Base-by-base conservation (phyloP, 2,113 vertebrate species). In the Salvelinus namaycush region DNA sequence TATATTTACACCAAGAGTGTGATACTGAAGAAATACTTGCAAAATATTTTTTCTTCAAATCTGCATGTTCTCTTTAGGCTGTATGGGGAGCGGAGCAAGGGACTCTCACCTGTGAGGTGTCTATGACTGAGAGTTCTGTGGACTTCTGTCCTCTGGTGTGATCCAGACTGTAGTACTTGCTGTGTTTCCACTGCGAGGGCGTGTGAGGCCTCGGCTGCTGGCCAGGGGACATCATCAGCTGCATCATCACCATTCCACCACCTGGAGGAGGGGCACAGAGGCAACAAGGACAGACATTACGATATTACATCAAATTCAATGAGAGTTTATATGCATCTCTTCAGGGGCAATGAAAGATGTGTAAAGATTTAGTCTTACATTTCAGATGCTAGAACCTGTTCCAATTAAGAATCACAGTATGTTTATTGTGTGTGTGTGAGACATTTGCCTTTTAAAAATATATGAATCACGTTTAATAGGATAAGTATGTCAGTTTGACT, bases 241-340 rank as follows among this genome's bases (percentile, higher is more conserved):
- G 96, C 95, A 96, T 95, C 96, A 97, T 96, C 75, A 97, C 81
- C 90, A 96, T 89, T 27, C 94, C 93, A 73, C 93, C 93, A 79
- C 92, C 91, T 77, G 93, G 91, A 75, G 94, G 93, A 72, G 91
- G 39, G 9, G 39, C 9, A 44, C 14, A 51, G 14, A 68, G 39
- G 22, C 59, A 57, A 1, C 67, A 20, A 68, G 7, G 22, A 66
- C 26, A 9, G 9, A 14, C 9, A 3, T 12, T 44, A 44, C 8
- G 12, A 44, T 44, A 44, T 39, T 39, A 39, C 39, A 39, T 44
- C 39, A 44, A 44, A 44, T 44, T 44, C 39, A 44, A 44, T 44
- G 9, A 44, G 8, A 18, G 51, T 54, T 54, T 5, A 54, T 5
- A 54, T 18, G 3, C 3, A 18, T 54, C 16, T 18, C 13, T 4